These are phyloP conservation scores for Marasmarcha lunaedactyla DNA, from an alignment of 2,888 invertebrate species.

Conservation along the genomic window DNA sequence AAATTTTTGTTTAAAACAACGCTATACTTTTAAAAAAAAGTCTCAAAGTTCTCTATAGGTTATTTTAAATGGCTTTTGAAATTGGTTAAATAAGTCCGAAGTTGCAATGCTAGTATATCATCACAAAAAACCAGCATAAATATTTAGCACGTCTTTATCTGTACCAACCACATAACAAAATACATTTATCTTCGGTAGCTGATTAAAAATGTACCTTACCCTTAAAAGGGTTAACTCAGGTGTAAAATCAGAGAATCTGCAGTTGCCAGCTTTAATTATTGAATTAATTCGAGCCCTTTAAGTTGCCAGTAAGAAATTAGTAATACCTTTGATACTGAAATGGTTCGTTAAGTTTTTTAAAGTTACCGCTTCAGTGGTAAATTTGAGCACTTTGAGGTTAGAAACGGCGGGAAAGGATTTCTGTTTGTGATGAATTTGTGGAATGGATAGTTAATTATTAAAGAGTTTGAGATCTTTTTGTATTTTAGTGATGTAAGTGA, in stretches of 20 bases:
- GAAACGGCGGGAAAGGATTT: background rate
- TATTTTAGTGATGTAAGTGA: too few relatives aligned
- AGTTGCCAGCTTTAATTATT: slow-evolving; percentile 29
- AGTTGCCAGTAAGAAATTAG: slow-evolving; percentile 18
- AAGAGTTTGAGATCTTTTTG: too few relatives aligned
- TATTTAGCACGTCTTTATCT: too few relatives aligned
- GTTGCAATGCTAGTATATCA: too few relatives aligned
- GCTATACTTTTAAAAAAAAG: too few relatives aligned
- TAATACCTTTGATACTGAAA: slow-evolving; percentile 26
- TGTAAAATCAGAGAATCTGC: slow-evolving; percentile 32
- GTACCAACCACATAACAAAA: too few relatives aligned
- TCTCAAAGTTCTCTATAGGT: too few relatives aligned
- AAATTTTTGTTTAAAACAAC: too few relatives aligned
- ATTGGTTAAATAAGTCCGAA: too few relatives aligned
- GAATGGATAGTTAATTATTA: slow-evolving; percentile 5
- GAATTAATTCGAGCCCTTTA: slow-evolving; percentile 25
- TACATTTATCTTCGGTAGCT: too few relatives aligned
- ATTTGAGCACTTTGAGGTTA: background rate
- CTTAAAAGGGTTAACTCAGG: slow-evolving; percentile 27
- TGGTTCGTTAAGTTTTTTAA: slow-evolving; percentile 19
- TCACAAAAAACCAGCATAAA: too few relatives aligned
- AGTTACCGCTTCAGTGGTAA: slow-evolving; percentile 13
- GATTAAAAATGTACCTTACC: slow-evolving; percentile 28
- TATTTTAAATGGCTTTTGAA: too few relatives aligned
- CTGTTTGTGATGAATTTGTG: background rate